phyloP scores from a whole-genome alignment of 2,797 vertebrate species.

The Sorex maritimensis region DNA sequence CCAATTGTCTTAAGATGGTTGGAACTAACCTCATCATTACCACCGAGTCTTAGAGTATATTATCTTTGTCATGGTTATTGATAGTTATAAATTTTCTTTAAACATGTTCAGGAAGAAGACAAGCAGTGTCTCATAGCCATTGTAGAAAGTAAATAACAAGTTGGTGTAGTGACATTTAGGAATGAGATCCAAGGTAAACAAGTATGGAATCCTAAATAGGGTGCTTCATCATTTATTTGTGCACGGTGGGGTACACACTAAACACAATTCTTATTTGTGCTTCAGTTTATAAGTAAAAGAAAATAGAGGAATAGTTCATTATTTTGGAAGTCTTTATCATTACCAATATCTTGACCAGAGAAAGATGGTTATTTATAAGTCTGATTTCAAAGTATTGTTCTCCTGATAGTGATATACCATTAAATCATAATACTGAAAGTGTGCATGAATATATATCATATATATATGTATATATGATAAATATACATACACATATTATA shows the following conservation, averaged over 20 bases:
- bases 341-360: background rate
- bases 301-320: background rate
- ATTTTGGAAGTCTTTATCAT: constrained; percentile 57
- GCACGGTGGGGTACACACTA: constrained; percentile 27
- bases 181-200: constrained; percentile 49
- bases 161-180: constrained; percentile 65
- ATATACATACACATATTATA: too few relatives aligned
- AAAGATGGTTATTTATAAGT: background rate
- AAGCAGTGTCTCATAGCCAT: constrained; percentile 77
- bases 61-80: constrained; percentile 74
- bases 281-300: constrained; percentile 4
- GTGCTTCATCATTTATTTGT: constrained; percentile 1
- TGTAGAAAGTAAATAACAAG: constrained; percentile 61
- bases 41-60: constrained; percentile 59
- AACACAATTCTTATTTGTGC: constrained; percentile 10
- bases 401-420: background rate
- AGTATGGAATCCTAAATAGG: background rate
- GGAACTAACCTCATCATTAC: constrained; percentile 54
- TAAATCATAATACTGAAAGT: constrained; percentile 64
- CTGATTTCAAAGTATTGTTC: constrained; percentile 28
- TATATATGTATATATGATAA: too few relatives aligned
- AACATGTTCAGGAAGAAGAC: constrained; percentile 30
- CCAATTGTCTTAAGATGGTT: constrained; percentile 74
- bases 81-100: constrained; percentile 60
- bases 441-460: too few relatives aligned